Evolutionary conservation across 2,797 vertebrate genomes (phyloP).

Genomic region (Channa striata): DNA sequence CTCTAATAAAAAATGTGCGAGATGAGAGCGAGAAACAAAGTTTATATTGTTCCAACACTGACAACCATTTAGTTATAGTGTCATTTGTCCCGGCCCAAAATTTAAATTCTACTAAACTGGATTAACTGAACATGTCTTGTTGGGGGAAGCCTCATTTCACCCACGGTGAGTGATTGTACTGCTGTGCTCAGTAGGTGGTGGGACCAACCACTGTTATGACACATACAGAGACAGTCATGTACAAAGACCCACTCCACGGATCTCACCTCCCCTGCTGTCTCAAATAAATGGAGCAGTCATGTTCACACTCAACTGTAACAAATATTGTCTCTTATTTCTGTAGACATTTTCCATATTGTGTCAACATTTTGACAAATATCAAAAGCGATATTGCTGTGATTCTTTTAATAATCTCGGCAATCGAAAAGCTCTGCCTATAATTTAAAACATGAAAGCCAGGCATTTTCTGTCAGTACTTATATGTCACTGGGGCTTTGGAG

Average conservation of each 20-base stretch:
- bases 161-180: constrained; percentile 57
- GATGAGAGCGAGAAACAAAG: constrained; percentile 11
- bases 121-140: constrained; percentile 41
- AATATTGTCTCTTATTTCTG: constrained; percentile 30
- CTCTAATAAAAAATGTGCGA: constrained; percentile 32
- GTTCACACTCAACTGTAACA: constrained; percentile 46
- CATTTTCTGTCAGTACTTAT: constrained; percentile 18
- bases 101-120: constrained; percentile 48
- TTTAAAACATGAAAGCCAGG: constrained; percentile 39
- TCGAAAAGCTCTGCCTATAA: constrained; percentile 7
- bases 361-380: constrained; percentile 20
- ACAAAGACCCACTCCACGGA: constrained; percentile 57
- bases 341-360: constrained; percentile 7
- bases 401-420: constrained; percentile 27
- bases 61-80: constrained; percentile 13
- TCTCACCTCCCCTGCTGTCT: constrained; percentile 52
- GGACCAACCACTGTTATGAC: constrained; percentile 75
- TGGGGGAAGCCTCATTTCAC: constrained; percentile 76
- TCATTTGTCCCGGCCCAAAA: constrained; percentile 5
- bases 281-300: constrained; percentile 54
- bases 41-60: not conserved
- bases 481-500: constrained; percentile 8
- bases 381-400: constrained; percentile 23
- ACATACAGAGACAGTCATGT: constrained; percentile 65
- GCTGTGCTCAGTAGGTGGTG: constrained; percentile 73